Evolutionary conservation across 2,113 vertebrate genomes (phyloP).

Genomic region (Nematolebias whitei): DNA sequence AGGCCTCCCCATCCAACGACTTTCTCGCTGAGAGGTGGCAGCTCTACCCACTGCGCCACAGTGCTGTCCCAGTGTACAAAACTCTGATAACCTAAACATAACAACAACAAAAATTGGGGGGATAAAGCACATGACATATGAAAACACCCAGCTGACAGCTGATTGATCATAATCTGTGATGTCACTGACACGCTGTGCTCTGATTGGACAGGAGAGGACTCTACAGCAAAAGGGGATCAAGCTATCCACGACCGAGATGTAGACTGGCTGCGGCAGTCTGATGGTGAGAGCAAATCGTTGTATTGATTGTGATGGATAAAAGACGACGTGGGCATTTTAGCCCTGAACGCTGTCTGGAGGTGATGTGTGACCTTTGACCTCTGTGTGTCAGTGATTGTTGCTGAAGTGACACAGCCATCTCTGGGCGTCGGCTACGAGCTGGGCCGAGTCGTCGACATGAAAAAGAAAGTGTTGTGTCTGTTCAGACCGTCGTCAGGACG

Average conservation of each 20-base stretch:
- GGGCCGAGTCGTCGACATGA: constrained; percentile 48
- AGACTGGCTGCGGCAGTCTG: constrained; percentile 49
- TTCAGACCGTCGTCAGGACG: constrained; percentile 60
- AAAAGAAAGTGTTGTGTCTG: constrained; percentile 60
- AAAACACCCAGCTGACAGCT: no score
- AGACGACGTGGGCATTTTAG: background rate
- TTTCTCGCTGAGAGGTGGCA: no score
- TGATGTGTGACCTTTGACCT: constrained; percentile 5
- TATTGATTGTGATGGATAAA: no score
- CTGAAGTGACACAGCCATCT: constrained; percentile 68
- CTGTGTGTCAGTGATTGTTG: constrained; percentile 52
- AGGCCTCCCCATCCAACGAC: no score
- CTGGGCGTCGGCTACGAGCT: constrained; percentile 71
- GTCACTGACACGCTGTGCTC: constrained; percentile 37
- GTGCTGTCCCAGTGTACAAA: no score
- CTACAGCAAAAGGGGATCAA: background rate
- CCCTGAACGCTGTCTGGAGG: background rate
- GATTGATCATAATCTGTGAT: no score
- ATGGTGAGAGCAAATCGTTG: constrained; percentile 32
- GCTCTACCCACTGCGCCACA: no score
- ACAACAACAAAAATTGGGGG: no score
- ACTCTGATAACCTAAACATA: no score
- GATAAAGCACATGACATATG: no score
- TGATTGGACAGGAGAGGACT: constrained; percentile 61
- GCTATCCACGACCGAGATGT: constrained; percentile 63